Conservation (phyloP, 2,113 vertebrate species). For the Pungitius pungitius region DNA sequence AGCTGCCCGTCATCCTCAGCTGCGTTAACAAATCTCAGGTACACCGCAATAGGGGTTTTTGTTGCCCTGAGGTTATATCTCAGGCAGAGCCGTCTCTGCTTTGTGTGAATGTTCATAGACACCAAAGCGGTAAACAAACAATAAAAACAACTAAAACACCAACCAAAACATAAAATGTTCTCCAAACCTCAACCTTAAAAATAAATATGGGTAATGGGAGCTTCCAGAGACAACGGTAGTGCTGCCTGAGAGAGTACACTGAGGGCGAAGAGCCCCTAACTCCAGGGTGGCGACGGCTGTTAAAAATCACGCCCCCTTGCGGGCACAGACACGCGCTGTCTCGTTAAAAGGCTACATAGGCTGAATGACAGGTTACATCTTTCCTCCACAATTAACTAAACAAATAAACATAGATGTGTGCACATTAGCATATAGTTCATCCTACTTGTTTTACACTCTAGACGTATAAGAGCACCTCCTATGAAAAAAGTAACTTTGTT, state of each 20-base stretch:
- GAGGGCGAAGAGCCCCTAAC: not conserved
- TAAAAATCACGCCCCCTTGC: too few species aligned
- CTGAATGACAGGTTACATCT: too few species aligned
- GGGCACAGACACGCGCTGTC: too few species aligned
- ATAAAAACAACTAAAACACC: not conserved
- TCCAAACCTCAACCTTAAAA: fast-evolving
- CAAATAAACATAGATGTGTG: too few species aligned
- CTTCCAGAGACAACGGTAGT: fast-evolving
- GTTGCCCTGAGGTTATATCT: not conserved
- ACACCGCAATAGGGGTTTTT: fast-evolving
- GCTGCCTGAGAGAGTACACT: constrained; percentile 21
- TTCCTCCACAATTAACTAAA: too few species aligned
- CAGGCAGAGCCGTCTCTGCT: not conserved
- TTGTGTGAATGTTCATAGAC: not conserved
- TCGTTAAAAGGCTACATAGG: too few species aligned
- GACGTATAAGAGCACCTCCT: too few species aligned
- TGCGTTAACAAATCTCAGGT: constrained; percentile 43
- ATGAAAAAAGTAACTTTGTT: too few species aligned
- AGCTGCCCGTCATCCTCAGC: constrained; percentile 20
- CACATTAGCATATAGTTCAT: too few species aligned
- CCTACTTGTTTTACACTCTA: too few species aligned
- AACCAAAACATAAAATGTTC: not conserved
- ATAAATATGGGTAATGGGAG: fast-evolving
- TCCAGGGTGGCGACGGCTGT: too few species aligned
- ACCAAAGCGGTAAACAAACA: not conserved